Evolutionary conservation across 2,113 vertebrate genomes (phyloP), one percentile per base, ranked within the genome.

Genomic region (Myotis brandtii): DNA sequence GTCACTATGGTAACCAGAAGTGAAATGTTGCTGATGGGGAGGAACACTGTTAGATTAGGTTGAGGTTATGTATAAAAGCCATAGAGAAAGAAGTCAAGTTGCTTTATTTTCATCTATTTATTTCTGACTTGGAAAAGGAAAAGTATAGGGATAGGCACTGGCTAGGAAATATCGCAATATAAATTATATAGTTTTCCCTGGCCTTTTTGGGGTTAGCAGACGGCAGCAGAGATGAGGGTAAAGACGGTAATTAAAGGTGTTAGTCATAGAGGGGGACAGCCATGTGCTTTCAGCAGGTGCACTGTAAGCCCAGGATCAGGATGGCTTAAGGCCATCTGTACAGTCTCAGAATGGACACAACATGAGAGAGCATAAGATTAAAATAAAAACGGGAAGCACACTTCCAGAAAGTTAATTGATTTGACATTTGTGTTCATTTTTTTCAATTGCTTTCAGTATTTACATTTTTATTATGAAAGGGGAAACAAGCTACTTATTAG

Each of bases 1-100:
- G 67, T 97, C 64, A 54, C 91, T 83, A 59, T 96, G 64, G 73
- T 64, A 96, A 96, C 94, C 82, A 89, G 69, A 96, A 48, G 34
- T 76, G 27, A 79, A 90, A 50, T 50, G 27, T 73, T 70, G 32
- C 82, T 92, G 67, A n/a, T 82, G 50, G 79, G 17, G 69, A 70
- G 69, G 25, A 93, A 81, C 73, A 82, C 21, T 20, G 32, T 83
- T 70, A 32, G 77, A 93, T 88, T 56, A 43, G 20, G 62, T 30
- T 50, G 46, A 91, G 34, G 17, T 89, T 86, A 43, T 62, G 2
- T 73, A 34, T 72, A 62, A 91, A 91, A 70, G 32, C 70, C n/a
- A 66, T 0, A 89, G 43, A 82, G 18, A 83, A 77, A 88, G 40
- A 72, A 80, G 80, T 85, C 40, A 77, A 69, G 14, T 80, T 88